A percentile compares a stretch with the other conserved stretches of the same genome.
Evolutionary conservation across 2,888 invertebrate genomes (phyloP).

Genomic region (Drosophila nr. perissopoda): DNA sequence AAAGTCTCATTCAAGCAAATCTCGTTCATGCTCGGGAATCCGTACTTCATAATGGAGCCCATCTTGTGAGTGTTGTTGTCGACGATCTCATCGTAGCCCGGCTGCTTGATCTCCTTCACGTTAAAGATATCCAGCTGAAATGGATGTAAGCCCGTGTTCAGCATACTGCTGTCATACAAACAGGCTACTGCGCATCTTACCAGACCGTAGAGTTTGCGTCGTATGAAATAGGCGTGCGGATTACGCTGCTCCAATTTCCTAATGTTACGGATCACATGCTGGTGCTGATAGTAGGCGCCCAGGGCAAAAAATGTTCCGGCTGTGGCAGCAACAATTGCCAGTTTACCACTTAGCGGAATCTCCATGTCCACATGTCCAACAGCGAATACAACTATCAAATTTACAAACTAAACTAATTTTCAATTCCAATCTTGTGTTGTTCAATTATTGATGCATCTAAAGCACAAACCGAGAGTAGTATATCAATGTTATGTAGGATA

Average conservation of each 20-base stretch:
- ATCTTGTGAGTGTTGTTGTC: conserved; percentile 46
- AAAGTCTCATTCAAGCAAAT: conserved; percentile 60
- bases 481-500: conserved; percentile 17
- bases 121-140: conserved; percentile 58
- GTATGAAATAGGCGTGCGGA: conserved; percentile 70
- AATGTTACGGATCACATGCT: conserved; percentile 64
- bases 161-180: conserved; percentile 7
- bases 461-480: conserved; percentile 13
- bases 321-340: conserved; percentile 69
- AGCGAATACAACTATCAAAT: conserved; percentile 5
- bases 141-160: background rate
- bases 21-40: conserved; percentile 74
- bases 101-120: conserved; percentile 10
- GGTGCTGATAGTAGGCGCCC: conserved; percentile 74
- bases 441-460: background rate
- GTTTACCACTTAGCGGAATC: conserved; percentile 41
- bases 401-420: conserved; percentile 31
- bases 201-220: conserved; percentile 64
- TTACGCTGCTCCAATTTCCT: conserved; percentile 59
- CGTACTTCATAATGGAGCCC: conserved; percentile 68
- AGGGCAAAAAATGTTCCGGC: conserved; percentile 73
- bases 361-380: conserved; percentile 36
- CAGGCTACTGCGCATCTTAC: conserved; percentile 31
- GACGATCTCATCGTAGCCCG: background rate
- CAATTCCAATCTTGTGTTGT: background rate